phyloP scores from a whole-genome alignment of 2,113 vertebrate species.

The Tragelaphus buxtoni region DNA sequence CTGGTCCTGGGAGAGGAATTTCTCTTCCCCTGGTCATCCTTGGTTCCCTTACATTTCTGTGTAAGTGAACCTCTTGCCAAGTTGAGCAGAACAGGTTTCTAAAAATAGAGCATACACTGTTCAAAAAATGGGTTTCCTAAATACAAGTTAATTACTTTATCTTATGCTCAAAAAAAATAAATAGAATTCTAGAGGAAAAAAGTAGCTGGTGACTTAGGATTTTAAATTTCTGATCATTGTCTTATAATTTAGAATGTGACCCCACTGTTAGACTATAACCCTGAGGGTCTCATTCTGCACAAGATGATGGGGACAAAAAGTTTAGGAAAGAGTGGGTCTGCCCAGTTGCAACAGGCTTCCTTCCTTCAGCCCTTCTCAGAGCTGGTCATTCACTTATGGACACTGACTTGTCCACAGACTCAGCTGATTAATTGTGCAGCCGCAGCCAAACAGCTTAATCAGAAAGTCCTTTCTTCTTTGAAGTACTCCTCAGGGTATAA shows the following conservation, averaged over 20 bases:
- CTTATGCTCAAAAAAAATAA: not conserved
- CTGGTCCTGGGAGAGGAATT: not conserved
- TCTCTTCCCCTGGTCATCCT: not conserved
- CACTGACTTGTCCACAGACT: not conserved
- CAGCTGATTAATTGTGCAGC: fast-evolving
- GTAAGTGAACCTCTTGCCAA: not conserved
- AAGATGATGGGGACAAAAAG: not conserved
- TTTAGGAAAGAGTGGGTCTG: not conserved
- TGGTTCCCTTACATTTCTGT: not conserved
- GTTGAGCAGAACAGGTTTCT: not conserved
- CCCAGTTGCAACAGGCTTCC: not conserved
- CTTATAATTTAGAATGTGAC: not conserved
- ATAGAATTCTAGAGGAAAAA: not conserved
- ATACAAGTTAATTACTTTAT: not conserved
- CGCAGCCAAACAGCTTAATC: not conserved
- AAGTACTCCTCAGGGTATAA: not conserved
- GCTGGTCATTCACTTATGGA: not conserved
- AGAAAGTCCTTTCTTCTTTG: not conserved
- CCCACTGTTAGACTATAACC: not conserved
- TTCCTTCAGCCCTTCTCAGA: not conserved
- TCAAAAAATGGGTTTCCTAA: not conserved
- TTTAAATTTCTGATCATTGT: not conserved
- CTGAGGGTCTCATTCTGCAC: not conserved
- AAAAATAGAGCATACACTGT: not conserved
- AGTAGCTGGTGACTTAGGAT: not conserved